A percentile compares a stretch with the other conserved stretches of the same genome.
phyloP scores from a whole-genome alignment of 1,140 invertebrate genomes.

The Diuraphis noxia region DNA sequence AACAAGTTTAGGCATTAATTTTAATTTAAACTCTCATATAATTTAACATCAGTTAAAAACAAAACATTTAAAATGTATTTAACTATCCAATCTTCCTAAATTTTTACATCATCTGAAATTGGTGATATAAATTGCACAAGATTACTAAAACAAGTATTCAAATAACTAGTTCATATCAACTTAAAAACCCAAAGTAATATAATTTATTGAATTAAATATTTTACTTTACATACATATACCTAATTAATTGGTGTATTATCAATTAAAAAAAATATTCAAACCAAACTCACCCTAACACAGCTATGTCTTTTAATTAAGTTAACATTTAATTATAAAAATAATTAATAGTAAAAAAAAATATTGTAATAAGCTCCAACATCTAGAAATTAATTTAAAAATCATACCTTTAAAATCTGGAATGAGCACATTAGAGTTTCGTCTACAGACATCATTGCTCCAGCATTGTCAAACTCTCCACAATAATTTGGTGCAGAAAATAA shows the following conservation, averaged over 20 bases:
- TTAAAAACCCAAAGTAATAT: background rate
- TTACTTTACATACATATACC: background rate
- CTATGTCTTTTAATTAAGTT: background rate
- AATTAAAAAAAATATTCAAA: background rate
- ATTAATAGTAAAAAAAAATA: background rate
- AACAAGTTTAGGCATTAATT: background rate
- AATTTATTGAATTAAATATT: background rate
- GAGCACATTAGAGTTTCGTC: conserved; percentile 75
- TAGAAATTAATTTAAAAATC: background rate
- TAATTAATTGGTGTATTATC: background rate
- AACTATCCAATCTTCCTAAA: no score
- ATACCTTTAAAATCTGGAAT: conserved; percentile 63
- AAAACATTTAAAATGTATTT: background rate
- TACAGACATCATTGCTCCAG: conserved; percentile 83
- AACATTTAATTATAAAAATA: background rate
- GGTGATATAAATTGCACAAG: background rate
- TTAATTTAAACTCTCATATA: background rate
- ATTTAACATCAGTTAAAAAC: background rate
- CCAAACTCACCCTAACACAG: background rate
- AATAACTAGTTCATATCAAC: background rate
- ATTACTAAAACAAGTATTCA: background rate
- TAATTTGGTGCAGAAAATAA: conserved; percentile 72
- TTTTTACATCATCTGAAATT: background rate
- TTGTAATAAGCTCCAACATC: background rate
- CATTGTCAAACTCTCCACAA: conserved; percentile 67